A percentile compares a stretch with the other conserved stretches of the same genome.
Evolutionary conservation across 2,888 invertebrate species (phyloP).

Genomic region (Thumatha senex): DNA sequence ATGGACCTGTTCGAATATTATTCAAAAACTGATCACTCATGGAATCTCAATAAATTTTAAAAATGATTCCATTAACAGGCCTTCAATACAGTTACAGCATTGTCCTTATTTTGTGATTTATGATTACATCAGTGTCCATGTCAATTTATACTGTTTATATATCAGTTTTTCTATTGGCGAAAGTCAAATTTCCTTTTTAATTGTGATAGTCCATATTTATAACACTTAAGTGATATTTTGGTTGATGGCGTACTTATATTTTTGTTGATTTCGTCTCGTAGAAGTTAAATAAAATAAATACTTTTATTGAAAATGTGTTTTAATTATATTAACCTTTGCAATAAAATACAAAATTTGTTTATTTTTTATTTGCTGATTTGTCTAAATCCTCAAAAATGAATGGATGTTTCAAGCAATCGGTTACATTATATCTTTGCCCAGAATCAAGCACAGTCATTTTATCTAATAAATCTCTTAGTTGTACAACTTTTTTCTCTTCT

Average conservation of each 20-base stretch:
- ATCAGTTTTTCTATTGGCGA: slow-evolving; percentile 25
- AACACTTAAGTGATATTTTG: slow-evolving; percentile 73
- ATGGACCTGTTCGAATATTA: too few species aligned
- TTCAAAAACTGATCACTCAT: too few species aligned
- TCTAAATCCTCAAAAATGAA: slow-evolving; percentile 86
- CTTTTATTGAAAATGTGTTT: slow-evolving; percentile 60
- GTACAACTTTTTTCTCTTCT: slow-evolving; percentile 93
- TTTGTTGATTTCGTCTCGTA: slow-evolving; percentile 73
- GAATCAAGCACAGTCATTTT: slow-evolving; percentile 95
- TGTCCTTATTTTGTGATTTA: too few species aligned
- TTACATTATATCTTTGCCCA: slow-evolving; percentile 92
- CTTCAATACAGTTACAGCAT: too few species aligned
- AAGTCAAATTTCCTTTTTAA: slow-evolving; percentile 65
- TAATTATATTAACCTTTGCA: slow-evolving; percentile 36
- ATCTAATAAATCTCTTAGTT: slow-evolving; percentile 96
- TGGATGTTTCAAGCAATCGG: slow-evolving; percentile 95
- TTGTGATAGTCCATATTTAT: slow-evolving; percentile 71
- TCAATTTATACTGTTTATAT: slow-evolving; percentile 35
- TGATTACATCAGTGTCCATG: slow-evolving; percentile 18
- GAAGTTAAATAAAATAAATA: slow-evolving; percentile 61
- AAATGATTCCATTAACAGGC: too few species aligned
- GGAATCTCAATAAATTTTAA: too few species aligned
- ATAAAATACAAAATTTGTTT: slow-evolving; percentile 16
- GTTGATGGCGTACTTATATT: slow-evolving; percentile 66
- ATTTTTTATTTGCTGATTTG: slow-evolving; percentile 41